phyloP scores from a whole-genome alignment of 1,140 invertebrate genomes.

The Trichonephila inaurata region DNA sequence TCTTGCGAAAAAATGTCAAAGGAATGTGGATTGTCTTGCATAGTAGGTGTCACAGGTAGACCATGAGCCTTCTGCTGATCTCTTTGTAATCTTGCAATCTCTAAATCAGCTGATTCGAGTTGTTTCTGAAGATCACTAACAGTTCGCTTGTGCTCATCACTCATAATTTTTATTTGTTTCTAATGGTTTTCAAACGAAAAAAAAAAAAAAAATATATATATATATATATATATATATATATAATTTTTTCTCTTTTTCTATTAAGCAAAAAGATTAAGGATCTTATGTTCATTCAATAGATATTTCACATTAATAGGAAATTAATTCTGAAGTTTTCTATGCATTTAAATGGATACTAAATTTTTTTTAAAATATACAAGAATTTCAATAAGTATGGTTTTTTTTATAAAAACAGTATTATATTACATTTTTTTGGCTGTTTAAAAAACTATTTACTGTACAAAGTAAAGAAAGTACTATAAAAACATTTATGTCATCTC shows the following conservation, averaged over 20 bases:
- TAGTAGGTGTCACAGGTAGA: conserved; percentile 27
- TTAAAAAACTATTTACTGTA: too few relatives aligned
- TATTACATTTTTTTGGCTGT: too few relatives aligned
- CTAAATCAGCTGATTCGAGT: conserved; percentile 79
- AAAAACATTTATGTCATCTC: too few relatives aligned
- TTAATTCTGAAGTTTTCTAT: too few relatives aligned
- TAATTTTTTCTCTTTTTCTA: neutral
- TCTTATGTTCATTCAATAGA: too few relatives aligned
- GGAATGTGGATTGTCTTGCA: conserved; percentile 34
- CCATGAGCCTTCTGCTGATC: conserved; percentile 70
- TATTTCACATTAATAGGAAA: too few relatives aligned
- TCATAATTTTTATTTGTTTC: conserved; percentile 79
- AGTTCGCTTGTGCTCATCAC: conserved; percentile 79
- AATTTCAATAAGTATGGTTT: too few relatives aligned
- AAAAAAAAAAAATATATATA: neutral
- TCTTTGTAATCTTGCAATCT: conserved; percentile 71
- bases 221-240: neutral
- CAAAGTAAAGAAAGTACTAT: too few relatives aligned
- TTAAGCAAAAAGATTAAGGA: too few relatives aligned
- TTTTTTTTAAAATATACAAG: too few relatives aligned
- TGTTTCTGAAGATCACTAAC: conserved; percentile 80
- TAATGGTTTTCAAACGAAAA: conserved; percentile 63
- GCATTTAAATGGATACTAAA: too few relatives aligned
- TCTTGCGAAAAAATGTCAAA: conserved; percentile 78
- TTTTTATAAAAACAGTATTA: too few relatives aligned